A percentile compares a stretch with the other conserved stretches of the same genome.
phyloP scores from a whole-genome alignment of 2,888 invertebrate species.

The Nemoura dubitans region DNA sequence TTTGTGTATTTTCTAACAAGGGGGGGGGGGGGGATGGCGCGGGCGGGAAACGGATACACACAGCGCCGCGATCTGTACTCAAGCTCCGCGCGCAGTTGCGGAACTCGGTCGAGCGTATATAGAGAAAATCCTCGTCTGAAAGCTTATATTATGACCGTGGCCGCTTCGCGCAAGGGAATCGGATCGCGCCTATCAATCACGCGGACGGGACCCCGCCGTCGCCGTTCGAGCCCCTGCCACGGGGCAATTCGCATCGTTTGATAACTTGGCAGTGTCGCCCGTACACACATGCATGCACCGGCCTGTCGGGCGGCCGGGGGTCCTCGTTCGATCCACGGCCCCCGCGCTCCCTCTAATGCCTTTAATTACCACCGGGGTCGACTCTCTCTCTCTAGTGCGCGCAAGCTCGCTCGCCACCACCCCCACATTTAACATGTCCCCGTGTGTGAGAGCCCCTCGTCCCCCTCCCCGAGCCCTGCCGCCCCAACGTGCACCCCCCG shows the following conservation, averaged over 20 bases:
- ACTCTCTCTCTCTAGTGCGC: background rate
- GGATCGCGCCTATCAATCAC: background rate
- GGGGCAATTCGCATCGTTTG: background rate
- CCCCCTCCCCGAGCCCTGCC: too few relatives aligned
- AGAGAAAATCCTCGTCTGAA: background rate
- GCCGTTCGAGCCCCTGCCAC: background rate
- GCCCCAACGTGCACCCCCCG: too few relatives aligned
- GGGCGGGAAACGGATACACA: too few relatives aligned
- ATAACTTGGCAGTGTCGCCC: background rate
- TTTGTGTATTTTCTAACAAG: background rate
- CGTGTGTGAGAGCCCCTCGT: background rate
- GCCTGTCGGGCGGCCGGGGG: too few relatives aligned
- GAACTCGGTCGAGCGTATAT: background rate
- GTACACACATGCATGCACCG: background rate
- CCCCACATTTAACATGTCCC: constrained; percentile 4
- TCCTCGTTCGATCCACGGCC: background rate
- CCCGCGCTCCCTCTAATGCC: background rate
- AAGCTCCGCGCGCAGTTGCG: background rate
- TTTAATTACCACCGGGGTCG: background rate
- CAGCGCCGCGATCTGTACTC: too few relatives aligned
- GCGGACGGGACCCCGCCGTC: background rate
- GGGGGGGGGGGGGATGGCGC: background rate
- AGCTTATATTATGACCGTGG: background rate
- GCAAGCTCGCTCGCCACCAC: background rate
- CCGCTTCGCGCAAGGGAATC: too few relatives aligned